These are phyloP conservation scores for Vespertilio murinus DNA, from an alignment of 2,797 vertebrate species.

Conservation along the genomic window DNA sequence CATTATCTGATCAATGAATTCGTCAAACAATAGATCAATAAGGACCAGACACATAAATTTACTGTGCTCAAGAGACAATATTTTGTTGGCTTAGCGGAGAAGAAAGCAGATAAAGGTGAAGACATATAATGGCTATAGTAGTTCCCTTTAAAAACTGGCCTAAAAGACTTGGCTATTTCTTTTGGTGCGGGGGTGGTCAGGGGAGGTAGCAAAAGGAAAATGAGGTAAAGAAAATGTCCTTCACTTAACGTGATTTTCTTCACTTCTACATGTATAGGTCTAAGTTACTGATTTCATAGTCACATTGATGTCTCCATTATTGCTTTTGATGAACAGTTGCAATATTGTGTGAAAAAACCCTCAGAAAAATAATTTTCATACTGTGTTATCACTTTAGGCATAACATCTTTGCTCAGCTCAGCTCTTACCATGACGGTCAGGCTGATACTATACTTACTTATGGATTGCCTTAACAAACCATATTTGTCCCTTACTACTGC, in stretches of 20 bases:
- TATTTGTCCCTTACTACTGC: background rate
- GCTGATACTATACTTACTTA: background rate
- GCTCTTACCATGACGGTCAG: background rate
- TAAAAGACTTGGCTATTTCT: background rate
- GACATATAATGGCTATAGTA: background rate
- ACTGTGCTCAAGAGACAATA: background rate
- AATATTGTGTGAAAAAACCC: background rate
- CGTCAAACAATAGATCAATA: background rate
- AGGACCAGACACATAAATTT: background rate
- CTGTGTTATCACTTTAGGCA: background rate
- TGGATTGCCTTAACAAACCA: background rate
- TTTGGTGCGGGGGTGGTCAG: too few species aligned
- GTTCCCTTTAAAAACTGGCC: background rate
- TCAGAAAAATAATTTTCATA: background rate
- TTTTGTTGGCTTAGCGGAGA: background rate
- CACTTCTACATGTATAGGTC: background rate
- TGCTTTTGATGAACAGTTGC: background rate
- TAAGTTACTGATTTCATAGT: background rate
- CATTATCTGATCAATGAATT: background rate
- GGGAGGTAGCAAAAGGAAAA: background rate
- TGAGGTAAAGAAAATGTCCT: background rate
- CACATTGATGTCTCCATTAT: background rate
- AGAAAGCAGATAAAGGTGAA: slow-evolving; percentile 14
- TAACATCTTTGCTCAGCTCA: background rate
- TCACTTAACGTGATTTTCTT: background rate